Base-by-base conservation (phyloP, 2,113 vertebrate species). In the Varanus komodoensis region DNA sequence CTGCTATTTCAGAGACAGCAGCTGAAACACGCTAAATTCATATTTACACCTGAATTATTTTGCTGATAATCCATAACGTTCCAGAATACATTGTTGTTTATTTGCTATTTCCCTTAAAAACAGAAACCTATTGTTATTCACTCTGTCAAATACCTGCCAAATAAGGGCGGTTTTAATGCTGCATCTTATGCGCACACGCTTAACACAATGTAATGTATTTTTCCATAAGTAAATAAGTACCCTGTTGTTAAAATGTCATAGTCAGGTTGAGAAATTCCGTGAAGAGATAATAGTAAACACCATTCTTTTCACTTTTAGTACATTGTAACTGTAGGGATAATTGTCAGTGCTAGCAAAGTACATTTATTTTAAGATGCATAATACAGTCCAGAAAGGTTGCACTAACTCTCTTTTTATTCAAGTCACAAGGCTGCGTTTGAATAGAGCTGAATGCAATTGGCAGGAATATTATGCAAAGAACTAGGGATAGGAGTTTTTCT, bases 241-340 rank as follows among this genome's bases (percentile, higher is more conserved):
- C 83, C 23, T 34, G 61, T 75, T 90, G 48, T 34, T 92, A 71
- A 89, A 67, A 88, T 89, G 88, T 92, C 50, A 83, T 19, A 93
- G 84, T 85, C 32, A 61, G 61, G 57, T 71, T 92, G 48, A 92
- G 94, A 94, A 92, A 90, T 89, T 90, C 32, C 92, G 48, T 89
- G 73, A 87, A 79, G 94, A 90, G 34, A 88, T 91, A 91, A 95
- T 91, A 92, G 86, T 84, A 95, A 93, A 93, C 94, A 91, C 87
- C 81, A 38, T 71, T 78, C 69, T 93, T 94, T 88, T 57, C 80
- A 14, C 79, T 90, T 90, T 38, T 48, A 86, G 0, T 84, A 69
- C 90, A 61, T 75, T 94, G 90, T 29, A 91, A 91, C 38, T 78
- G 64, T 50, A 81, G 90, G 27, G 32, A 19, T 74, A 88, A 91